Evolutionary conservation across 2,888 invertebrate genomes (phyloP).

Genomic region (Catocala nupta): DNA sequence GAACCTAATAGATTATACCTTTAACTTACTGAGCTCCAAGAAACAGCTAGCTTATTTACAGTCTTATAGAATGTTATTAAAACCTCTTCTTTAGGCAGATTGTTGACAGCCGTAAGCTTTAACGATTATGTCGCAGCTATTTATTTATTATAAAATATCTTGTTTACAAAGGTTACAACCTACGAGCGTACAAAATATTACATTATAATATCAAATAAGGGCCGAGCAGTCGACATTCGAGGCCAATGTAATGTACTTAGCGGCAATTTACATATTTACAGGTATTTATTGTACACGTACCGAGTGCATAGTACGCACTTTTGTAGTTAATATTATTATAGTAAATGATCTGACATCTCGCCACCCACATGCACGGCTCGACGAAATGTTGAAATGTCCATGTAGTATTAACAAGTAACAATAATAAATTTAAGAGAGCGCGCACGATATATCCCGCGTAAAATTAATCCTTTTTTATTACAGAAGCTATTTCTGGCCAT

Average conservation of each 20-base stretch:
- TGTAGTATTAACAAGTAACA: too few species aligned
- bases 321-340: conserved; percentile 9
- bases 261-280: conserved; percentile 41
- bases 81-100: neutral
- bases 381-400: conserved; percentile 2
- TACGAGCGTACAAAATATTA: conserved; percentile 30
- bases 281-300: conserved; percentile 19
- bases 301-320: neutral
- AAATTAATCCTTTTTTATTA: too few species aligned
- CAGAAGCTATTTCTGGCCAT: too few species aligned
- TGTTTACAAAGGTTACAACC: conserved; percentile 32
- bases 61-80: neutral
- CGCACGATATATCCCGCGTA: too few species aligned
- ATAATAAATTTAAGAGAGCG: too few species aligned
- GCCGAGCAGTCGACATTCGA: conserved; percentile 39
- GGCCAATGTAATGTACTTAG: conserved; percentile 31
- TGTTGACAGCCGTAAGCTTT: conserved; percentile 7
- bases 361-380: conserved; percentile 14
- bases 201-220: conserved; percentile 46
- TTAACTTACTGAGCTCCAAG: too few species aligned
- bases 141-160: conserved; percentile 28
- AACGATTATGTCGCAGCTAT: conserved; percentile 19
- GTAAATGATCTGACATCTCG: conserved; percentile 5
- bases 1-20: too few species aligned
- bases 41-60: too few species aligned